Conservation (phyloP, 2,888 invertebrate genomes). For the Scrobipalpa atriplicella region DNA sequence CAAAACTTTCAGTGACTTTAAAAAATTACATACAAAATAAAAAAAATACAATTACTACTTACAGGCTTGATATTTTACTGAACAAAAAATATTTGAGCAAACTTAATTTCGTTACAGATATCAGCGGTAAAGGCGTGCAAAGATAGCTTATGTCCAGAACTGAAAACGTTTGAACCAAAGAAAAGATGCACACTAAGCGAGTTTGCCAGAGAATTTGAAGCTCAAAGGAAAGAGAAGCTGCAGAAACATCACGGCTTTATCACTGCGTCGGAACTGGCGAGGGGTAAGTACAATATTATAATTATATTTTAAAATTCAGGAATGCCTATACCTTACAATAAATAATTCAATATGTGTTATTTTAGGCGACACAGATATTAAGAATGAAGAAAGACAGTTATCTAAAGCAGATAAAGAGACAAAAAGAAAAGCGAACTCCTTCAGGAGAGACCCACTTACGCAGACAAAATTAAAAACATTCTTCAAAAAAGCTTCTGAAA, state of each 20-base stretch:
- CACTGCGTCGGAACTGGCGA: conserved; percentile 65
- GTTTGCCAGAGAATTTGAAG: conserved; percentile 77
- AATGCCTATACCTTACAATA: background rate
- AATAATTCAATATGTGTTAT: conserved; percentile 18
- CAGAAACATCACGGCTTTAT: conserved; percentile 56
- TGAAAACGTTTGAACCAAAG: conserved; percentile 81
- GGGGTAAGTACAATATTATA: conserved; percentile 17
- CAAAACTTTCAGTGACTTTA: too few species aligned
- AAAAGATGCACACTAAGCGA: conserved; percentile 74
- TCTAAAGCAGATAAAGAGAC: conserved; percentile 74
- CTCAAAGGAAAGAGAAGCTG: conserved; percentile 53
- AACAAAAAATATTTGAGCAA: background rate
- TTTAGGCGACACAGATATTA: conserved; percentile 48
- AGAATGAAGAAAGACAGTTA: conserved; percentile 51
- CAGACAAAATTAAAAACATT: conserved; percentile 77
- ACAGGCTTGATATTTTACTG: background rate
- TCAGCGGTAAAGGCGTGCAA: conserved; percentile 83
- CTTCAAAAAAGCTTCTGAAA: conserved; percentile 61
- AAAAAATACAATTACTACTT: too few species aligned
- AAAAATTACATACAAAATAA: too few species aligned
- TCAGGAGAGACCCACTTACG: conserved; percentile 73
- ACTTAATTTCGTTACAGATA: conserved; percentile 75
- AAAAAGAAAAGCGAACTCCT: conserved; percentile 72
- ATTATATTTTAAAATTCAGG: background rate
- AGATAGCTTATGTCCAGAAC: conserved; percentile 74